These are phyloP conservation scores for Anodontia alba DNA, from an alignment of 2,888 invertebrate species.

Conservation along the genomic window DNA sequence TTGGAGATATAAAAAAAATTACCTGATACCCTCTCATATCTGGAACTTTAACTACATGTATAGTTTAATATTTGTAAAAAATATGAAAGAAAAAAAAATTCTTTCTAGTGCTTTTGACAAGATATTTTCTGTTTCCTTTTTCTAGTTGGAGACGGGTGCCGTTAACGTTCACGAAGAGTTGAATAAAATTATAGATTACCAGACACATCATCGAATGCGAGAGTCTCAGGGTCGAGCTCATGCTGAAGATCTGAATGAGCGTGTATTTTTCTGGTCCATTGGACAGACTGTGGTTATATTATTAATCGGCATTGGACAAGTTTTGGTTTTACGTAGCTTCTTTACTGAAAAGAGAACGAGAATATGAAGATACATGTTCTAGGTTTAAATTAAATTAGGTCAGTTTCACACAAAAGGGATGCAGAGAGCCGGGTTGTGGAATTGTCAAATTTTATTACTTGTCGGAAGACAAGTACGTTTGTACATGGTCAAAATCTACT, in stretches of 20 bases:
- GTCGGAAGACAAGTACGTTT: no score
- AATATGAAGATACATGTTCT: no score
- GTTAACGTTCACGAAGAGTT: constrained; percentile 95
- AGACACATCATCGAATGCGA: constrained; percentile 97
- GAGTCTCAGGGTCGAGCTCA: constrained; percentile 98
- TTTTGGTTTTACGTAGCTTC: constrained; percentile 95
- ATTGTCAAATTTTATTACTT: no score
- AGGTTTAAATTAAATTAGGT: no score
- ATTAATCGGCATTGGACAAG: constrained; percentile 95
- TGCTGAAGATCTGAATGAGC: constrained; percentile 98
- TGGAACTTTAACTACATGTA: no score
- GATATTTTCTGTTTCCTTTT: constrained; percentile 62
- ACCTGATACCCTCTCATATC: no score
- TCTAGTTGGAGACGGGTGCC: constrained; percentile 96
- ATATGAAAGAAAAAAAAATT: no score
- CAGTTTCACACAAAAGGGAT: no score
- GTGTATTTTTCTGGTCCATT: constrained; percentile 94
- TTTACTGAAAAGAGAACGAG: constrained; percentile 89
- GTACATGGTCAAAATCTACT: no score
- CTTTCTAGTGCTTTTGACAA: background rate
- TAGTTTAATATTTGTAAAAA: no score
- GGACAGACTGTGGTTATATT: constrained; percentile 94
- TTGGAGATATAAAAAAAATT: no score
- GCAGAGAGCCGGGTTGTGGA: no score
- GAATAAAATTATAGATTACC: constrained; percentile 95